These are phyloP conservation scores for Channa maculata DNA, from an alignment of 2,113 vertebrate species.

Conservation along the genomic window DNA sequence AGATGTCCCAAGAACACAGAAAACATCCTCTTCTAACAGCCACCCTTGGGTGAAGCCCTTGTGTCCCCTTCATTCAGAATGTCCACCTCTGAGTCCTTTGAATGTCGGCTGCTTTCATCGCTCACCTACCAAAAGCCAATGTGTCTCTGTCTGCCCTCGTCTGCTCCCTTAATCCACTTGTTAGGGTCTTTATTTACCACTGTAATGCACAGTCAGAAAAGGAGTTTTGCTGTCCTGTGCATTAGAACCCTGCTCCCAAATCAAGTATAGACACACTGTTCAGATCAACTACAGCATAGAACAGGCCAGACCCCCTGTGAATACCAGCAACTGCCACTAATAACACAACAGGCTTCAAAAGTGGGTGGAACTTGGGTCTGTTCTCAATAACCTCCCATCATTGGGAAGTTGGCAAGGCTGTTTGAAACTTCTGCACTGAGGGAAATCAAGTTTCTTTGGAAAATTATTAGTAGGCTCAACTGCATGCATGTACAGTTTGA, in stretches of 20 bases:
- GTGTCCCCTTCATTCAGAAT: slow-evolving; percentile 33
- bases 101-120: slow-evolving; percentile 52
- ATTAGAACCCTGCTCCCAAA: slow-evolving; percentile 14
- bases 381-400: slow-evolving; percentile 44
- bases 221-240: slow-evolving; percentile 29
- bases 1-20: slow-evolving; percentile 45
- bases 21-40: slow-evolving; percentile 47
- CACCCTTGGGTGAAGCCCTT: slow-evolving; percentile 36
- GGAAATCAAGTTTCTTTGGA: slow-evolving; percentile 29
- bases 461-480: slow-evolving; percentile 17
- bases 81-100: slow-evolving; percentile 45
- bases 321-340: slow-evolving; percentile 43
- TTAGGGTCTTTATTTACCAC: slow-evolving; percentile 45
- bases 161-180: slow-evolving; percentile 51
- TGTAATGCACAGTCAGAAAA: slow-evolving; percentile 18
- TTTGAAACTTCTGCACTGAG: slow-evolving; percentile 13
- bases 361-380: slow-evolving; percentile 26
- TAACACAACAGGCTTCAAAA: slow-evolving; percentile 49
- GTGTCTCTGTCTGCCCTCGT: slow-evolving; percentile 20
- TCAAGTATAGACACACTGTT: slow-evolving; percentile 35
- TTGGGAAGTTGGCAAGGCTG: slow-evolving; percentile 3
- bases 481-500: slow-evolving; percentile 1
- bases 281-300: slow-evolving; percentile 24
- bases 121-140: slow-evolving; percentile 37
- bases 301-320: slow-evolving; percentile 27